Conservation (phyloP, 2,888 invertebrate species). For the Acleris holmiana region DNA sequence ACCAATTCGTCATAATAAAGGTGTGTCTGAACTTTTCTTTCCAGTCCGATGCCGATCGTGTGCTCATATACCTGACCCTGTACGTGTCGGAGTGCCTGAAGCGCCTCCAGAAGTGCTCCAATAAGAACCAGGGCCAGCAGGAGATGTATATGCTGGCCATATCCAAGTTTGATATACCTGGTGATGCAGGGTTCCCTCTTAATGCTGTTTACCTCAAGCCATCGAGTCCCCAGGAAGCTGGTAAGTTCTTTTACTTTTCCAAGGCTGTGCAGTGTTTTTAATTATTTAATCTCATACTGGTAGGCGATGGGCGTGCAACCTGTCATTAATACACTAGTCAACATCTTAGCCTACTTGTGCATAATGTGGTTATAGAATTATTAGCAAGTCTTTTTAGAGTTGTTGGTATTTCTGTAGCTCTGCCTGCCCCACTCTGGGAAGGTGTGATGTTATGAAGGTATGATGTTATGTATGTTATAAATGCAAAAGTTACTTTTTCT, state of each 20-base stretch:
- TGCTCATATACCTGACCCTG: conserved; percentile 97
- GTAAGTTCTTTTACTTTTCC: conserved; percentile 66
- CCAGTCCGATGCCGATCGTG: conserved; percentile 97
- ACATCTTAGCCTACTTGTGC: no score
- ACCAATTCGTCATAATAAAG: no score
- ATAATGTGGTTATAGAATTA: no score
- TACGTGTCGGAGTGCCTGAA: conserved; percentile 99
- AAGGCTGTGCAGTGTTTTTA: neutral
- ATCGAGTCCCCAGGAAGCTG: conserved; percentile 89
- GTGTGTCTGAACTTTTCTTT: conserved; percentile 49
- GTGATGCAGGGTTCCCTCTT: conserved; percentile 96
- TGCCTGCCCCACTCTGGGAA: no score
- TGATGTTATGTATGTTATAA: no score
- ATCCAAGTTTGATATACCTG: conserved; percentile 97
- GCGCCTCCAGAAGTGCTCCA: conserved; percentile 95
- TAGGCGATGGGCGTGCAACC: no score
- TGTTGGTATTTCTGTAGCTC: no score
- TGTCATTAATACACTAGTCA: no score
- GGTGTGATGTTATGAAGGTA: no score
- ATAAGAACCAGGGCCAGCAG: conserved; percentile 94
- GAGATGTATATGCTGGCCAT: conserved; percentile 99
- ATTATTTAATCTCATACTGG: no score
- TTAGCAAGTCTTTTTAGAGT: no score
- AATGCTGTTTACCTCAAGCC: conserved; percentile 98
- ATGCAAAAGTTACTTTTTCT: no score